Evolutionary conservation across 2,888 invertebrate species (phyloP), one percentile per base, ranked within the genome.

Genomic region (Rhamphomyia laevipes): DNA sequence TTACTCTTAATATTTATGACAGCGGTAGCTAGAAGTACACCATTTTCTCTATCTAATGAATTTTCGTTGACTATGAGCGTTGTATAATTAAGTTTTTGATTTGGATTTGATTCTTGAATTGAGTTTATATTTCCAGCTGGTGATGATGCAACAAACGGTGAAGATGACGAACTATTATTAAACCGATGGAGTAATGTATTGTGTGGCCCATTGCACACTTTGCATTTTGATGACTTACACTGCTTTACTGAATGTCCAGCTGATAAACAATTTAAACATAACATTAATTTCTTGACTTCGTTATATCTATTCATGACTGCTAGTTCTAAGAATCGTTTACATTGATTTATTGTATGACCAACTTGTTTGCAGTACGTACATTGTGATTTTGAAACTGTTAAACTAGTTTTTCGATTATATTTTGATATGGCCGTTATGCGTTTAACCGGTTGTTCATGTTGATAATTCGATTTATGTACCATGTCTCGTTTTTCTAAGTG

Each of bases 21-120:
- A 5, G 51, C 48, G 21, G 48, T 51, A 12, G 43, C 45, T 16
- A 45, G 10, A 9, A 46, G 12, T 7, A 13, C 13, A 2, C 13
- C 13, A 18, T 21, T 41, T 17, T 11, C 11, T n/a, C n/a, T n/a
- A n/a, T n/a, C n/a, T 13, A 9, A 18, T 9, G 16, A 37, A 37
- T 16, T 37, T 3, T 41, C 18, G 9, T 18, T 18, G 3, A 11
- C 17, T 10, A 18, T 3, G 3, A 21, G 21, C 7, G 21, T 5
- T 3, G 12, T 5, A 18, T 27, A 9, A 5, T 7, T 9, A 27
- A 27, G 7, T 9, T 27, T 27, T 27, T 27, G 23, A 27, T 9
- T 27, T 27, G 23, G 4, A 9, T 5, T 27, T 27, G 23, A 9
- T 27, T 27, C 9, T 27, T 27, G 23, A 27, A 11, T 3, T 43